Conservation (phyloP, 2,888 invertebrate species). For the Drosophila merina region DNA sequence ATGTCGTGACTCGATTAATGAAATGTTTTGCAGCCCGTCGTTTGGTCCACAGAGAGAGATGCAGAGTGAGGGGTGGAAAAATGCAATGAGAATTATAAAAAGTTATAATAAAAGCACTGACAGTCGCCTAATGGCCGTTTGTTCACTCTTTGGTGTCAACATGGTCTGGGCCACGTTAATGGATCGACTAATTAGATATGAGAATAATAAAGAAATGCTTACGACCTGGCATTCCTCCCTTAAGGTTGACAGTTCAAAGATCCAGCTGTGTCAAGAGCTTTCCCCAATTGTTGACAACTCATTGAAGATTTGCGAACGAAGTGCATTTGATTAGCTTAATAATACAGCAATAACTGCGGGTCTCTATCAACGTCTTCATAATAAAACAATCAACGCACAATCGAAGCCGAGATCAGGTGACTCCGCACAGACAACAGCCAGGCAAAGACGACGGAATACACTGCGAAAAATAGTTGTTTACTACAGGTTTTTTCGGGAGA, state of each 20-base stretch:
- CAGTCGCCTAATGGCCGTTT: constrained; percentile 75
- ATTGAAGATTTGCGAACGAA: constrained; percentile 28
- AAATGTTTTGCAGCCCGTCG: constrained; percentile 63
- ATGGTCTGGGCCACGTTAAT: constrained; percentile 68
- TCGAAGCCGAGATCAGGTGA: constrained; percentile 74
- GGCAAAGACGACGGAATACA: constrained; percentile 13
- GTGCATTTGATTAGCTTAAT: constrained; percentile 70
- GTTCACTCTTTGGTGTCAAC: constrained; percentile 59
- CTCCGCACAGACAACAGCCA: constrained; percentile 66
- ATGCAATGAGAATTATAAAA: constrained; percentile 77
- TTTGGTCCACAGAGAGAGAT: not conserved
- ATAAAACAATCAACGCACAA: constrained; percentile 79
- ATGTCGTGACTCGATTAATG: constrained; percentile 78
- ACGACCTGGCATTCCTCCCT: not conserved
- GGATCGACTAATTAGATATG: constrained; percentile 66
- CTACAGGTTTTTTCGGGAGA: too few species aligned
- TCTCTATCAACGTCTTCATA: constrained; percentile 75
- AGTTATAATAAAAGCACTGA: constrained; percentile 76
- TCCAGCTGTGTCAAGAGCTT: constrained; percentile 13
- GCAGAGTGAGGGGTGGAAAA: constrained; percentile 48
- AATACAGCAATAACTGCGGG: constrained; percentile 59
- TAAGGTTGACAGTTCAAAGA: constrained; percentile 28
- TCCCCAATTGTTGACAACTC: constrained; percentile 60
- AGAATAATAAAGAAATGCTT: constrained; percentile 18
- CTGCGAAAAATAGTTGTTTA: not conserved